Evolutionary conservation across 2,797 vertebrate species (phyloP), one percentile per base, ranked within the genome.

Genomic region (Heterohyrax brucei): DNA sequence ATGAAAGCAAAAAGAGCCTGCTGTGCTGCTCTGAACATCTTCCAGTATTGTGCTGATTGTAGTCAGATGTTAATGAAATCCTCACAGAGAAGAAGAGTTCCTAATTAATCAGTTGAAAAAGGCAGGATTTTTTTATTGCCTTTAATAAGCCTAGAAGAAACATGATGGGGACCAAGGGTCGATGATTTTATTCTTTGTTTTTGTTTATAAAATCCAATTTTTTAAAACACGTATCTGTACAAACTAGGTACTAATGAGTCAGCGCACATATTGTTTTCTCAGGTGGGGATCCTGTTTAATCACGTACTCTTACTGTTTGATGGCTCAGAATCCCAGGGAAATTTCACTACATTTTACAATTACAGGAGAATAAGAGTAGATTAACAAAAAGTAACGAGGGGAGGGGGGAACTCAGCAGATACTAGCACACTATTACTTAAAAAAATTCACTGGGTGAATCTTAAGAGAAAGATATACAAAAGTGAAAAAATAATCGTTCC

Each of bases 101-200:
- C 39, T 90, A 80, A 84, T 80, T 93, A 95, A 87, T 26, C 10
- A 82, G 66, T 87, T 96, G 64, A 85, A 92, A 95, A 56, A 81
- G 10, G 89, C 19, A 30, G 26, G 24, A 59, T 70, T 70, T 44
- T 53, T 66, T 87, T 76, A 62, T 92, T 78, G 7, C 4, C 22
- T 3, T 61, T 85, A 85, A 50, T 61, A 85, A 8, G 0, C 30
- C 28, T 88, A 2, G 39, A 81, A 56, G 66, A 84, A 83, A 86
- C 21, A 56, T 75, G 46, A 86, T 59, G 48, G 21, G 3, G 46
- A 53, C 3, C 44, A 77, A 90, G 24, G 22, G 8, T 72, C 13
- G 19, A 4, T 84, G 22, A 68, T 82, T 56, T 33, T 81, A 33
- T 53, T 91, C 1, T 66, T 81, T 93, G 4, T 87, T 95, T 90